Conservation (phyloP, 2,113 vertebrate genomes). For the Zosterops pallidus region DNA sequence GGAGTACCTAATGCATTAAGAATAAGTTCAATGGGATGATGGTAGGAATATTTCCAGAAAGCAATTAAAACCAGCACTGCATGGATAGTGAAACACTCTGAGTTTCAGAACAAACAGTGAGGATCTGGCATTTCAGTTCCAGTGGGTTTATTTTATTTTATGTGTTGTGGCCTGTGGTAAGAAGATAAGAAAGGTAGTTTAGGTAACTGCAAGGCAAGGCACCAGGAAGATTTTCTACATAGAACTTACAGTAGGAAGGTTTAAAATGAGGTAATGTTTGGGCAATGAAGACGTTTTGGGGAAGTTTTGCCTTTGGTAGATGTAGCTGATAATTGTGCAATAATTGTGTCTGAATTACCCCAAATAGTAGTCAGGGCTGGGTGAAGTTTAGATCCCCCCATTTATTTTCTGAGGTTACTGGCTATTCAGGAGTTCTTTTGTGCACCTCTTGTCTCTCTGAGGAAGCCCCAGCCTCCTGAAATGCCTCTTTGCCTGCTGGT, state of each 20-base stretch:
- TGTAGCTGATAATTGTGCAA: not conserved
- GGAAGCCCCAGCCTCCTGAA: not conserved
- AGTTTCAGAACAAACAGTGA: slow-evolving; percentile 48
- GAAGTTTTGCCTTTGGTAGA: not conserved
- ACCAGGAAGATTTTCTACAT: not conserved
- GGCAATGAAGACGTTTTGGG: not conserved
- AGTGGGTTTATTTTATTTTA: slow-evolving; percentile 30
- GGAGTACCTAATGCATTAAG: slow-evolving; percentile 61
- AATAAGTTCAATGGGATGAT: slow-evolving; percentile 56
- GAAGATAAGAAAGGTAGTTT: slow-evolving; percentile 52
- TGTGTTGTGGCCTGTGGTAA: slow-evolving; percentile 50
- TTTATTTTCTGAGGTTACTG: not conserved
- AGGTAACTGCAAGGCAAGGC: slow-evolving; percentile 8
- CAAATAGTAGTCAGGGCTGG: not conserved
- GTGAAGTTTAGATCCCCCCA: not conserved
- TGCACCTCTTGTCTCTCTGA: not conserved
- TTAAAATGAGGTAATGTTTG: not conserved
- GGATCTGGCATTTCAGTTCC: slow-evolving; percentile 43
- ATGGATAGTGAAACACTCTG: slow-evolving; percentile 51
- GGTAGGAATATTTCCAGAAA: slow-evolving; percentile 69
- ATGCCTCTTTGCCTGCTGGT: not conserved
- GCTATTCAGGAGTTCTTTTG: not conserved
- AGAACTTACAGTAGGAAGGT: not conserved
- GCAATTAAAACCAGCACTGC: slow-evolving; percentile 63
- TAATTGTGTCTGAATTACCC: not conserved